Percentiles rank a stretch among this genome's conserved stretches.
These are phyloP conservation scores for Megaceryle alcyon DNA, from an alignment of 2,797 vertebrate species.

Conservation along the genomic window DNA sequence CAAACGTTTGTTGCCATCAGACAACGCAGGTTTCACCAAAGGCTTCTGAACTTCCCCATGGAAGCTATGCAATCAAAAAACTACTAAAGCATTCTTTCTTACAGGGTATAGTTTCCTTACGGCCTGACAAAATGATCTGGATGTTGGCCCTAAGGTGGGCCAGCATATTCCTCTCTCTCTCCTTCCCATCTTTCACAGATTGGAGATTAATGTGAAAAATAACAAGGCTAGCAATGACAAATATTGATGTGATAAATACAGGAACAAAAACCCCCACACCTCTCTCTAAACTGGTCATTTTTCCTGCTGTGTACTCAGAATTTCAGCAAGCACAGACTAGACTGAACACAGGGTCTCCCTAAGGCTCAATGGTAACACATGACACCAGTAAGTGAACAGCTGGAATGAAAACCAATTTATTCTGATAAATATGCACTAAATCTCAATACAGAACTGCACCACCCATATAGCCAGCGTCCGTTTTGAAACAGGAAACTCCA, in stretches of 20 bases:
- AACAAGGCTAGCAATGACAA: neutral
- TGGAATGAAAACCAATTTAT: constrained; percentile 51
- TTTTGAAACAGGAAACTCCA: constrained; percentile 74
- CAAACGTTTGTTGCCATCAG: neutral
- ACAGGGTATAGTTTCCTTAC: neutral
- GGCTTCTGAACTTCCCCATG: neutral
- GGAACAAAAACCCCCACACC: neutral
- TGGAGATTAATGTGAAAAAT: neutral
- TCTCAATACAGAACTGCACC: constrained; percentile 58
- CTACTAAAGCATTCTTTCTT: neutral
- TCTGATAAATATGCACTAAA: constrained; percentile 14
- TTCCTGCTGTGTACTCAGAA: neutral
- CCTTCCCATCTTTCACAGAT: neutral
- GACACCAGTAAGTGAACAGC: neutral
- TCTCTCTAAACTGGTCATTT: neutral
- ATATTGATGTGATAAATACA: neutral
- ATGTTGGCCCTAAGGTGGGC: neutral
- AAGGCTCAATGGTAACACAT: neutral
- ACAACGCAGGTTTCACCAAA: neutral
- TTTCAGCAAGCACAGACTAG: neutral
- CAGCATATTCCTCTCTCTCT: neutral
- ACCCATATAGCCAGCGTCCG: constrained; percentile 53
- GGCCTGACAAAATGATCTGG: neutral
- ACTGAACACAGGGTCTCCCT: neutral
- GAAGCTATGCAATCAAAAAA: neutral